Conservation (phyloP, 2,113 vertebrate genomes). For the Acinonyx jubatus region DNA sequence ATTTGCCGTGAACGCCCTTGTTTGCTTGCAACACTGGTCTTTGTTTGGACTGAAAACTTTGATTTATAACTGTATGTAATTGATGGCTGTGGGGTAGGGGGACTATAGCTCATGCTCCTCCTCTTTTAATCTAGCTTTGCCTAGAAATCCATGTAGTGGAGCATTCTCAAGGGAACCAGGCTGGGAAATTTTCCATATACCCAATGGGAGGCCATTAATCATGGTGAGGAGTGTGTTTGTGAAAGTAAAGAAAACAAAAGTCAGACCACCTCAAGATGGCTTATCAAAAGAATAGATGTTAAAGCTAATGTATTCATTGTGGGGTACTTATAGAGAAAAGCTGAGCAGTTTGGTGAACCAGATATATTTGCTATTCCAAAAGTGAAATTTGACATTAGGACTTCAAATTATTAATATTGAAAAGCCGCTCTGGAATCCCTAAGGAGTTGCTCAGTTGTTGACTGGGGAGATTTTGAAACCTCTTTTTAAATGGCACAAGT, state of each 20-base stretch:
- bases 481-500: conserved; percentile 4
- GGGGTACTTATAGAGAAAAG: conserved; percentile 56
- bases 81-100: conserved; percentile 87
- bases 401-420: conserved; percentile 33
- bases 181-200: conserved; percentile 88
- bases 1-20: conserved; percentile 87
- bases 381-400: conserved; percentile 45
- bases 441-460: not conserved
- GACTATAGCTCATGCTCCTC: conserved; percentile 87
- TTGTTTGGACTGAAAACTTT: conserved; percentile 89
- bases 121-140: conserved; percentile 91
- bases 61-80: conserved; percentile 91
- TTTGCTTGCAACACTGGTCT: conserved; percentile 87
- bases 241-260: conserved; percentile 88
- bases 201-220: conserved; percentile 91
- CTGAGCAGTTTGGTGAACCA: conserved; percentile 10
- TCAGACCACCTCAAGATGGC: conserved; percentile 86
- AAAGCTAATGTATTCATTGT: conserved; percentile 87
- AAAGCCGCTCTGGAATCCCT: not conserved
- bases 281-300: conserved; percentile 83
- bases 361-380: conserved; percentile 6
- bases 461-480: not conserved
- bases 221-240: conserved; percentile 86
- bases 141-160: conserved; percentile 86
- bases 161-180: conserved; percentile 89